Evolutionary conservation across 2,797 vertebrate species (phyloP).

Genomic region (Synaphobranchus kaupii): DNA sequence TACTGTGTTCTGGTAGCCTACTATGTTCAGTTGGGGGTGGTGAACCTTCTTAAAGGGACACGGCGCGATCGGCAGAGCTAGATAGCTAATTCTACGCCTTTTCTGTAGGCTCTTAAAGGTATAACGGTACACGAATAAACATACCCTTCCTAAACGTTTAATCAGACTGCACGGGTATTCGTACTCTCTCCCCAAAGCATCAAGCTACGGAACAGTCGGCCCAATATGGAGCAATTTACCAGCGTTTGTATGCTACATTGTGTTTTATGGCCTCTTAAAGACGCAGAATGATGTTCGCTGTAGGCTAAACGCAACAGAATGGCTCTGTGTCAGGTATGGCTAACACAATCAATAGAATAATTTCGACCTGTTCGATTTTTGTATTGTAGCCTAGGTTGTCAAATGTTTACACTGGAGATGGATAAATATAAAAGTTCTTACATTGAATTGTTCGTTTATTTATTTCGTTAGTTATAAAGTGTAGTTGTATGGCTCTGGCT

Average conservation of each 20-base stretch:
- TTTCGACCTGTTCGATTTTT: not conserved
- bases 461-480: not conserved
- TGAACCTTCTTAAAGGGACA: conserved; percentile 74
- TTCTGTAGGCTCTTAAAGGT: conserved; percentile 6
- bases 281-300: not conserved
- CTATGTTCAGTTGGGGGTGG: conserved; percentile 26
- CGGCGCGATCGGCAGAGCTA: not conserved
- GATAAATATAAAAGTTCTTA: not conserved
- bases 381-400: not conserved
- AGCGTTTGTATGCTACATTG: conserved; percentile 15
- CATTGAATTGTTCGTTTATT: not conserved
- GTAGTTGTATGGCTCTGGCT: not conserved
- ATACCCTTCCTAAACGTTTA: not conserved
- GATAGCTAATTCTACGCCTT: not conserved
- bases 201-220: conserved; percentile 26
- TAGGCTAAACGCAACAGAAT: not conserved
- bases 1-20: not conserved
- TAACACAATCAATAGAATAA: not conserved
- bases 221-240: conserved; percentile 2
- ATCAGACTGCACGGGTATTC: not conserved
- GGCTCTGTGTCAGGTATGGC: not conserved
- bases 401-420: not conserved
- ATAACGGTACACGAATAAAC: not conserved
- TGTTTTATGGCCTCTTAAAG: conserved; percentile 31
- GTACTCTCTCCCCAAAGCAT: not conserved